phyloP scores from a whole-genome alignment of 2,888 invertebrate species.

The Perdita meconis region DNA sequence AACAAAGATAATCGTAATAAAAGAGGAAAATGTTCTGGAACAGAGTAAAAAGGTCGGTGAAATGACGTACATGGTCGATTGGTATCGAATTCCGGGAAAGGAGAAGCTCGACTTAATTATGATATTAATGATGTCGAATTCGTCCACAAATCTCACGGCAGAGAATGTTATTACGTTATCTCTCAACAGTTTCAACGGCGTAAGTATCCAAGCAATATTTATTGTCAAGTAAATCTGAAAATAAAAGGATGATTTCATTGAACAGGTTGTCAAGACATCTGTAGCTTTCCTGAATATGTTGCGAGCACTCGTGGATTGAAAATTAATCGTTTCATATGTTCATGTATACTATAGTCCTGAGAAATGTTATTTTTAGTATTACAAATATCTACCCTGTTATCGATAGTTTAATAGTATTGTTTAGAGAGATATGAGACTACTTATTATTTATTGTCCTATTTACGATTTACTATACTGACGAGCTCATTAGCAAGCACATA shows the following conservation, averaged over 20 bases:
- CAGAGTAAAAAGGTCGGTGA: slow-evolving; percentile 70
- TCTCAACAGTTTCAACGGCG: slow-evolving; percentile 72
- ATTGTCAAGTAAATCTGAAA: background rate
- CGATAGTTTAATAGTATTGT: background rate
- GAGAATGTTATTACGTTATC: slow-evolving; percentile 75
- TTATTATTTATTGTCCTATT: too few species aligned
- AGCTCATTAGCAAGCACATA: too few species aligned
- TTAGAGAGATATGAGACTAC: background rate
- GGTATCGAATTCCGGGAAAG: slow-evolving; percentile 71
- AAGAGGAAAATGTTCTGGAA: slow-evolving; percentile 12
- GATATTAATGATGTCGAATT: slow-evolving; percentile 70
- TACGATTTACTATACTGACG: too few species aligned
- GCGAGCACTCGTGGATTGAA: slow-evolving; percentile 55
- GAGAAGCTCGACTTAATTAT: slow-evolving; percentile 63
- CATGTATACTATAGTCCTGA: background rate
- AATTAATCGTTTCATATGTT: background rate
- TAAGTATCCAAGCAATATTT: slow-evolving; percentile 54
- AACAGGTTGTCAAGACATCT: slow-evolving; percentile 72
- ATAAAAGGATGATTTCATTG: background rate
- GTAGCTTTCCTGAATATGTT: slow-evolving; percentile 72
- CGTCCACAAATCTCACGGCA: slow-evolving; percentile 73
- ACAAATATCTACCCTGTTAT: background rate
- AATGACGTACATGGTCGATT: slow-evolving; percentile 74
- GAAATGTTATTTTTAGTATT: background rate
- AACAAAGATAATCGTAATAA: background rate